phyloP scores from a whole-genome alignment of 2,888 invertebrate genomes.

The Euphydryas editha region DNA sequence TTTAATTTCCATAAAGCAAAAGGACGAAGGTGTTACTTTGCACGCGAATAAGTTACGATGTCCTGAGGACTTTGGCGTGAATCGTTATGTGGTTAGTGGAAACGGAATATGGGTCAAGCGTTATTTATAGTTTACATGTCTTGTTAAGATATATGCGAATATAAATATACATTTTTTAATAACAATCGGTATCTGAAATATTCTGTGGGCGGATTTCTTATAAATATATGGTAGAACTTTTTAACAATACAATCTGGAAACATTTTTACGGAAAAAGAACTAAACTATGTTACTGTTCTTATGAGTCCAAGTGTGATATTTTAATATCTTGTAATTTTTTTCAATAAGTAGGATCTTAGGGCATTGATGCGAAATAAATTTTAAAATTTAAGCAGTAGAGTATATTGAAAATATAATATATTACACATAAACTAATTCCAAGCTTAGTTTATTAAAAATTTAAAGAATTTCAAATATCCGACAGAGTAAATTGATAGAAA shows the following conservation, averaged over 20 bases:
- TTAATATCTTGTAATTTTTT: too few relatives aligned
- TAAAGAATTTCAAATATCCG: background rate
- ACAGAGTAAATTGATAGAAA: background rate
- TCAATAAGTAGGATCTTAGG: too few relatives aligned
- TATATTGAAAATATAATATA: too few relatives aligned
- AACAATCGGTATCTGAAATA: background rate
- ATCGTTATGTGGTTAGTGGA: conserved; percentile 48
- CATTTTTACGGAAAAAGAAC: too few relatives aligned
- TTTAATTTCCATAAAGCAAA: conserved; percentile 34
- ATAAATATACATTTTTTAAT: background rate
- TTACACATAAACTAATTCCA: background rate
- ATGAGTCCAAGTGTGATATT: too few relatives aligned
- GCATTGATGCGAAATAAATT: too few relatives aligned
- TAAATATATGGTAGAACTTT: too few relatives aligned
- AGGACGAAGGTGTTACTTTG: conserved; percentile 49
- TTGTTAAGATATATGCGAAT: background rate
- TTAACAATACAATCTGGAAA: too few relatives aligned
- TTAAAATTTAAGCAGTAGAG: too few relatives aligned
- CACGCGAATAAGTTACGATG: conserved; percentile 22
- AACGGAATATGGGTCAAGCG: conserved; percentile 58
- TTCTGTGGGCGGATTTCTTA: too few relatives aligned
- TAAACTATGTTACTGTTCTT: too few relatives aligned
- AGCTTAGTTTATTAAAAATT: background rate
- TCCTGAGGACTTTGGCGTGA: conserved; percentile 54
- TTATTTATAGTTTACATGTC: conserved; percentile 20